Evolutionary conservation across 2,888 invertebrate genomes (phyloP).

Genomic region (Zonitis immaculata): DNA sequence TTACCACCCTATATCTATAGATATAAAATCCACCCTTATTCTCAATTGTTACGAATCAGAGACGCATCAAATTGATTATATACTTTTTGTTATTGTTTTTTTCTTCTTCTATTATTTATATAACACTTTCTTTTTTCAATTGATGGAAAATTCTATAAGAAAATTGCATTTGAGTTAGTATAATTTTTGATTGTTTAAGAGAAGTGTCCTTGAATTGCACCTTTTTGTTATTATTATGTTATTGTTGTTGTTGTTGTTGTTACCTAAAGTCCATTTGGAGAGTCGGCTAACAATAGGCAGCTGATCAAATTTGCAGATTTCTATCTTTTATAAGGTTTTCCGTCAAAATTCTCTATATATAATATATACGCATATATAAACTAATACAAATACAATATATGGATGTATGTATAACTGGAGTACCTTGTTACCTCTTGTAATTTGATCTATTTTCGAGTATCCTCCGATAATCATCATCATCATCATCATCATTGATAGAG

Average conservation of each 20-base stretch:
- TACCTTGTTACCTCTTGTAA: constrained; percentile 7
- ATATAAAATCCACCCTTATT: not conserved
- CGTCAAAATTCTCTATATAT: too few species aligned
- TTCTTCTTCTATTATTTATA: too few species aligned
- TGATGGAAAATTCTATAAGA: too few species aligned
- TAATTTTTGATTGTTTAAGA: not conserved
- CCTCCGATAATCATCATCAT: constrained; percentile 9
- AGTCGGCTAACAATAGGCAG: not conserved
- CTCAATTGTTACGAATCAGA: too few species aligned
- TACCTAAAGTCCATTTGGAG: not conserved
- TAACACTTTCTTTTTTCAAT: too few species aligned
- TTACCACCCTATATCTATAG: not conserved
- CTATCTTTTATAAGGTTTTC: not conserved
- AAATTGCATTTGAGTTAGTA: too few species aligned
- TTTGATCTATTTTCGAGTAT: constrained; percentile 18
- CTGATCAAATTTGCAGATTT: constrained; percentile 1
- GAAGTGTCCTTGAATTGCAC: not conserved
- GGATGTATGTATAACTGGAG: not conserved
- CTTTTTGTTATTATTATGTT: too few species aligned
- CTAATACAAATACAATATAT: too few species aligned
- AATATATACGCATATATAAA: too few species aligned
- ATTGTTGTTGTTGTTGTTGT: not conserved
- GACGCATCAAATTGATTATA: not conserved
- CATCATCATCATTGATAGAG: not conserved
- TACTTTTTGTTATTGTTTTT: not conserved